These are phyloP conservation scores for Leucozona laternaria DNA, from an alignment of 2,888 invertebrate genomes.

Conservation along the genomic window DNA sequence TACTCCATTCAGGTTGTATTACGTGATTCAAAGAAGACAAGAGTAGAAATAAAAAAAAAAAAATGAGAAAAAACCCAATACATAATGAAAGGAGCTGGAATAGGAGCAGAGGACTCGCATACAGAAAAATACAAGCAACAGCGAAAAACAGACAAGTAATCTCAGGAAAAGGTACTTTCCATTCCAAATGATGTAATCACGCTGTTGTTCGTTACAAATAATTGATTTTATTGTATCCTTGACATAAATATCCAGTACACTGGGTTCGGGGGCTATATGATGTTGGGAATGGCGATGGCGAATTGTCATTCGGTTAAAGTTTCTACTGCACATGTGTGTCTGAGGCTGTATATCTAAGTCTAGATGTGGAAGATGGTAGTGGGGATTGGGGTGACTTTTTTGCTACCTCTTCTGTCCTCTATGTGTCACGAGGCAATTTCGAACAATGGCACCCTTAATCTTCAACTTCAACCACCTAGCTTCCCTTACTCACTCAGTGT, in stretches of 20 bases:
- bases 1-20: slow-evolving; percentile 32
- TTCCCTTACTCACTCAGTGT: slow-evolving; percentile 4
- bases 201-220: slow-evolving; percentile 76
- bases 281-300: slow-evolving; percentile 31
- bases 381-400: slow-evolving; percentile 15
- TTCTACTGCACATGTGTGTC: slow-evolving; percentile 61
- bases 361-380: slow-evolving; percentile 9
- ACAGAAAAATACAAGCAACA: slow-evolving; percentile 39
- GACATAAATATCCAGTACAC: slow-evolving; percentile 77
- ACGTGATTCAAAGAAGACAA: slow-evolving; percentile 45
- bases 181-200: slow-evolving; percentile 75
- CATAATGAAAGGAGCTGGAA: slow-evolving; percentile 4
- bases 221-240: slow-evolving; percentile 78
- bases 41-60: not conserved
- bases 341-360: slow-evolving; percentile 32
- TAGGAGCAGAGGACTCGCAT: slow-evolving; percentile 5
- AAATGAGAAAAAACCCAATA: not conserved
- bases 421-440: slow-evolving; percentile 71
- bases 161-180: slow-evolving; percentile 68
- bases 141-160: slow-evolving; percentile 70
- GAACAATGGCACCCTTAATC: slow-evolving; percentile 43
- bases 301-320: slow-evolving; percentile 71
- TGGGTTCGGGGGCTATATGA: slow-evolving; percentile 69
- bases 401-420: slow-evolving; percentile 51
- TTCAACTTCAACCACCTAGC: not conserved